Conservation (phyloP, 2,797 vertebrate genomes). For the Cheirogaleus major region DNA sequence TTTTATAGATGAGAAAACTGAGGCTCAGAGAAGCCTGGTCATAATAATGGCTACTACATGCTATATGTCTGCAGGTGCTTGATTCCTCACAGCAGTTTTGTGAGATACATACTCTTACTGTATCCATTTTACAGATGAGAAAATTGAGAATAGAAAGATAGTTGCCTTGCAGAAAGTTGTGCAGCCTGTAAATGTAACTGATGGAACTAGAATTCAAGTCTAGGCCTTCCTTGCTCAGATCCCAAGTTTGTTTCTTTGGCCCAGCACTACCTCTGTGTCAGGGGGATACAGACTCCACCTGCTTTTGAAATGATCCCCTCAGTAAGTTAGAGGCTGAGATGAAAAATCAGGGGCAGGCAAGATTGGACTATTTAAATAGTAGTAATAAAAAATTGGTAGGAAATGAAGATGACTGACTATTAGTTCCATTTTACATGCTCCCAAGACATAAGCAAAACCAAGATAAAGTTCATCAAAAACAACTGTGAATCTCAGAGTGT, state of each 20-base stretch:
- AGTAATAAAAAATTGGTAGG: neutral
- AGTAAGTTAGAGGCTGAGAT: neutral
- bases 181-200: neutral
- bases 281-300: neutral
- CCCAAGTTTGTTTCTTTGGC: neutral
- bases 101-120: neutral
- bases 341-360: neutral
- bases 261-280: neutral
- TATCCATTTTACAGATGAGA: neutral
- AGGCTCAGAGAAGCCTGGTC: neutral
- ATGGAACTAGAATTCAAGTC: neutral
- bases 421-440: neutral
- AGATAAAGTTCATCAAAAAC: neutral
- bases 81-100: neutral
- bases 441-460: neutral
- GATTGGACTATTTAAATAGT: neutral
- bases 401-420: neutral
- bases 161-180: neutral
- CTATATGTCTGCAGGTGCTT: neutral
- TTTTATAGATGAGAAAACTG: neutral
- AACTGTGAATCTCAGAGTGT: neutral
- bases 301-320: neutral
- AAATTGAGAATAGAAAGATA: neutral
- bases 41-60: neutral
- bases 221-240: neutral